phyloP scores from a whole-genome alignment of 2,888 invertebrate genomes.

The Callinectes sapidus region DNA sequence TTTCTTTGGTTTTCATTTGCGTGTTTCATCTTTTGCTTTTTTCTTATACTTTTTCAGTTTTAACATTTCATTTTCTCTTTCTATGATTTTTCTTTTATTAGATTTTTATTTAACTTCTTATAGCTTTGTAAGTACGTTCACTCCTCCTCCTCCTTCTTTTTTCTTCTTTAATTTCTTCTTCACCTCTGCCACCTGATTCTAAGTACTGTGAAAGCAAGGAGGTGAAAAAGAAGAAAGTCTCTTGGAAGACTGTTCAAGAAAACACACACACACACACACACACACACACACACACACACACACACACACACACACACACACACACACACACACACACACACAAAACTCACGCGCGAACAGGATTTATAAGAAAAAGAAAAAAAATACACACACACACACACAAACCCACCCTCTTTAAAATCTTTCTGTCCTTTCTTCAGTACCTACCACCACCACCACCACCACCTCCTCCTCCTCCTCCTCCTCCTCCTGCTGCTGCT shows the following conservation, averaged over 20 bases:
- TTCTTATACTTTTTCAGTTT: neutral
- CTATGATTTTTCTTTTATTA: neutral
- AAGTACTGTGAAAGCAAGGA: neutral
- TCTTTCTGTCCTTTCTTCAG: neutral
- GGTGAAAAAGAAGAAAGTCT: neutral
- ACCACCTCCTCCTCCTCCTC: neutral
- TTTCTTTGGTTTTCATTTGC: neutral
- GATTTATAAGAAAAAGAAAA: neutral
- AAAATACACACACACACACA: no score
- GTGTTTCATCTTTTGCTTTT: neutral
- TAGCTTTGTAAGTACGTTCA: neutral
- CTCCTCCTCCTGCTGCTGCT: neutral
- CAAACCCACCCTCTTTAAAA: neutral
- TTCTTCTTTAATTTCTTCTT: neutral
- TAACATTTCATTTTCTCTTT: neutral
- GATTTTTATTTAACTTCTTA: neutral
- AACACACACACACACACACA: neutral
- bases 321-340: no score
- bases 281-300: slow-evolving; percentile 17
- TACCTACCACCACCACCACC: no score
- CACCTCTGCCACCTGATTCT: neutral
- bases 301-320: slow-evolving; percentile 23
- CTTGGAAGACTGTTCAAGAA: neutral
- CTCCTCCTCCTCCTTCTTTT: neutral
- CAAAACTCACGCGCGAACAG: neutral